Conservation (phyloP, 2,797 vertebrate genomes). For the Micropoecilia bifurca region DNA sequence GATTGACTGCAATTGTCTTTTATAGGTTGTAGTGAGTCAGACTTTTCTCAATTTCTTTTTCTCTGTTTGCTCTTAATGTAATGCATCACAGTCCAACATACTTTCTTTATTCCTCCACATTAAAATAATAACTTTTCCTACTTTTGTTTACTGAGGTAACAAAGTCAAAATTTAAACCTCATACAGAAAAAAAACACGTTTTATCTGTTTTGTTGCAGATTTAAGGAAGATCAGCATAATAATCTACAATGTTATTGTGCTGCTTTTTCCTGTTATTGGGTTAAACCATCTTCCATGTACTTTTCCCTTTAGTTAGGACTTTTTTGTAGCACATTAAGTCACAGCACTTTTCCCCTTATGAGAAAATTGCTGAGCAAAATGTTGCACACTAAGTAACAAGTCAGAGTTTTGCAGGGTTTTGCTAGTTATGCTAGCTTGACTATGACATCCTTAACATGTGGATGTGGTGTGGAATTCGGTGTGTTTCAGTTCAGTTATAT, state of each 20-base stretch:
- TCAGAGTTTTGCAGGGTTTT: neutral
- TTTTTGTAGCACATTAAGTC: neutral
- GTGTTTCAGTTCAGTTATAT: too few species aligned
- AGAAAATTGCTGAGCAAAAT: neutral
- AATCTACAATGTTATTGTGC: neutral
- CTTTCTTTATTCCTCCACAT: neutral
- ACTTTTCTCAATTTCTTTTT: constrained; percentile 1
- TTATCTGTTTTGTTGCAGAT: neutral
- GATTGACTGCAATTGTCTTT: constrained; percentile 56
- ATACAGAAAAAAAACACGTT: neutral
- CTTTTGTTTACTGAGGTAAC: neutral
- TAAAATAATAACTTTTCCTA: neutral
- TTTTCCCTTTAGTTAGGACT: neutral
- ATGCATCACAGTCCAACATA: neutral
- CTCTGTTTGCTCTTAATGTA: neutral
- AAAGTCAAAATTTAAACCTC: neutral
- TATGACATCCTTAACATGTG: too few species aligned
- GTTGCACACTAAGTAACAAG: neutral
- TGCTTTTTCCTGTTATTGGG: neutral
- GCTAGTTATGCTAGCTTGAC: neutral
- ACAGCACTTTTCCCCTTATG: neutral
- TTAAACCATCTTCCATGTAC: neutral
- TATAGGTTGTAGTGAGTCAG: constrained; percentile 42
- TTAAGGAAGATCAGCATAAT: neutral
- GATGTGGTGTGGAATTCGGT: too few species aligned